Evolutionary conservation across 2,113 vertebrate genomes (phyloP).

Genomic region (Semicossyphus pulcher): DNA sequence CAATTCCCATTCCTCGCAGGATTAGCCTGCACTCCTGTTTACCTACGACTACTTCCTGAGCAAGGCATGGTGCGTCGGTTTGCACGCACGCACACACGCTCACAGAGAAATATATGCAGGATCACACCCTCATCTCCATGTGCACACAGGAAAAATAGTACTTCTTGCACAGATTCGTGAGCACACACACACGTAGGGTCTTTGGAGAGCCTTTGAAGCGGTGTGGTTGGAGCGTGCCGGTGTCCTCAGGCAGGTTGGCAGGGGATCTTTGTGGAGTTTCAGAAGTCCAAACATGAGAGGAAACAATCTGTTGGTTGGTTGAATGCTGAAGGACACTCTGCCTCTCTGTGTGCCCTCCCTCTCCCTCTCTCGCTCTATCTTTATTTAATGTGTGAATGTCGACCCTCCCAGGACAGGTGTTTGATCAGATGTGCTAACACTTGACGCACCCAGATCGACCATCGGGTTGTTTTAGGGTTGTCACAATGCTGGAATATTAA

Average conservation of each 20-base stretch:
- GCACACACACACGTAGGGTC: slow-evolving; percentile 7
- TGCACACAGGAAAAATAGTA: slow-evolving; percentile 29
- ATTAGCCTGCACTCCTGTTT: slow-evolving; percentile 60
- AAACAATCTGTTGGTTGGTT: slow-evolving; percentile 51
- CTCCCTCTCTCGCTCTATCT: neutral
- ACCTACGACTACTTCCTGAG: slow-evolving; percentile 42
- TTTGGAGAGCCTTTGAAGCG: slow-evolving; percentile 44
- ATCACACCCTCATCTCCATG: slow-evolving; percentile 52
- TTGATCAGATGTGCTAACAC: slow-evolving; percentile 8
- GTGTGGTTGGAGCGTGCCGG: slow-evolving; percentile 41
- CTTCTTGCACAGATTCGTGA: neutral
- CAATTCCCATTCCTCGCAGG: slow-evolving; percentile 54
- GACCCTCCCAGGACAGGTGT: neutral
- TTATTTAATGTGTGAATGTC: neutral
- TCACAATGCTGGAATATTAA: too few species aligned
- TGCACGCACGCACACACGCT: neutral
- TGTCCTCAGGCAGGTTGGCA: slow-evolving; percentile 58
- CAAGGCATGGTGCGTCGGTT: neutral
- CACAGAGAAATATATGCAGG: slow-evolving; percentile 22
- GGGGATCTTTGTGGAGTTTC: slow-evolving; percentile 56
- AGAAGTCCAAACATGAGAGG: slow-evolving; percentile 69
- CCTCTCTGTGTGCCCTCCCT: neutral
- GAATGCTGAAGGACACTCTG: slow-evolving; percentile 38
- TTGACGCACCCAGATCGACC: too few species aligned
- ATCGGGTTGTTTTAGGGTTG: too few species aligned